Conservation (phyloP, 2,113 vertebrate genomes). For the Reinhardtius hippoglossoides region DNA sequence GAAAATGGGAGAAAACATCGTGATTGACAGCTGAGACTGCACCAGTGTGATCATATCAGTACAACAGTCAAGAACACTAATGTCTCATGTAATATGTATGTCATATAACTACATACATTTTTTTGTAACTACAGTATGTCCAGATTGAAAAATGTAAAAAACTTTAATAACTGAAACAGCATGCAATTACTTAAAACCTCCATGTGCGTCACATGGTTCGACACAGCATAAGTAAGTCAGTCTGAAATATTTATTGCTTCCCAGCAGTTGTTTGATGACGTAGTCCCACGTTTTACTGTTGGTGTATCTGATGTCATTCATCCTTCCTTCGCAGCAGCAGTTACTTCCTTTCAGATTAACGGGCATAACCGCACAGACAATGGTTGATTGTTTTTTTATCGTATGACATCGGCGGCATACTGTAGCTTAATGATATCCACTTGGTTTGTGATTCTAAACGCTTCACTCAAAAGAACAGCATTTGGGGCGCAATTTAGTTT, state of each 20-base stretch:
- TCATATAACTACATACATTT: too few species aligned
- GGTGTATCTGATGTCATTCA: neutral
- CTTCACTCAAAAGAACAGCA: neutral
- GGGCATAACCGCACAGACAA: neutral
- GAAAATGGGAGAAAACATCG: too few species aligned
- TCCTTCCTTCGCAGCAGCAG: neutral
- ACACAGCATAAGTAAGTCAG: neutral
- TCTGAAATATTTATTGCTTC: neutral
- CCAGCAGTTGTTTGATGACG: neutral
- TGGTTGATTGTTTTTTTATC: neutral
- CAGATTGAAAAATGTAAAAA: neutral
- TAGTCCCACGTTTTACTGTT: neutral
- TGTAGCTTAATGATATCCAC: neutral
- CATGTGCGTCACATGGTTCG: neutral
- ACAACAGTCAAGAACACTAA: too few species aligned
- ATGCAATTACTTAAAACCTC: neutral
- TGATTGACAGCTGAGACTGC: too few species aligned
- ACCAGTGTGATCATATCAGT: too few species aligned
- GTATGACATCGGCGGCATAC: too few species aligned
- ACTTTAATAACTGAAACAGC: neutral
- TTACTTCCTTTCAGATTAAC: neutral
- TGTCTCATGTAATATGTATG: too few species aligned
- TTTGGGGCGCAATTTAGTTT: neutral
- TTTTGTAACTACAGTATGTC: too few species aligned
- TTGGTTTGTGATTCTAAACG: neutral